Percentiles rank a stretch among this genome's conserved stretches.
These are phyloP conservation scores for Megaceryle torquata DNA, from an alignment of 2,113 vertebrate genomes.

Conservation along the genomic window DNA sequence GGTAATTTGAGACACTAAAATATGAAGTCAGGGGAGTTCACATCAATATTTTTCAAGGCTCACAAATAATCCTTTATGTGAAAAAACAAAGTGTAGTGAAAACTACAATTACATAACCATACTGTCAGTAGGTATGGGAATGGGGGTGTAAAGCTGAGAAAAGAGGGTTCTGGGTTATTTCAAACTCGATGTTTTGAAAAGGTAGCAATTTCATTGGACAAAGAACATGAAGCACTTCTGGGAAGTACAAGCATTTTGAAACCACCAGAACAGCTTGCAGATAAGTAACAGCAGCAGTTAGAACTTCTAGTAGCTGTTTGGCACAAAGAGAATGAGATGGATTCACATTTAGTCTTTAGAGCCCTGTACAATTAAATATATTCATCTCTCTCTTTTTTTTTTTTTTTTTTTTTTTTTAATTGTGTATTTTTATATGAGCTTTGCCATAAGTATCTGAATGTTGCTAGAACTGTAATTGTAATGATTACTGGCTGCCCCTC, in stretches of 20 bases:
- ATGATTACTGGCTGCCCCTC: not conserved
- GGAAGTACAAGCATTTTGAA: not conserved
- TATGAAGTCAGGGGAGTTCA: not conserved
- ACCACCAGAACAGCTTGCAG: not conserved
- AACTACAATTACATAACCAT: not conserved
- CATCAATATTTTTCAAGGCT: not conserved
- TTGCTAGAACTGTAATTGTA: not conserved
- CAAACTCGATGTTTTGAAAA: not conserved
- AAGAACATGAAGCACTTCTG: not conserved
- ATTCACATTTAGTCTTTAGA: not conserved
- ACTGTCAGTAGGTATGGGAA: not conserved
- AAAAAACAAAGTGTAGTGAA: not conserved
- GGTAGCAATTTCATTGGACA: not conserved
- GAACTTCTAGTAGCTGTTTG: not conserved
- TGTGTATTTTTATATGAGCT: not conserved
- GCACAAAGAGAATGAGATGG: not conserved
- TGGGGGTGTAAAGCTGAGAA: not conserved
- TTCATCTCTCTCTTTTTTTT: not conserved
- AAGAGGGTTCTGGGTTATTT: not conserved
- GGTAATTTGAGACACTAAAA: not conserved
- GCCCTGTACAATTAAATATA: not conserved
- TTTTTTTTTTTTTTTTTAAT: not conserved
- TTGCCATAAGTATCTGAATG: not conserved
- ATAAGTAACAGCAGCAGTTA: not conserved
- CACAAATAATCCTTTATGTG: accelerated